Evolutionary conservation across 2,797 vertebrate species (phyloP), one percentile per base, ranked within the genome.

Genomic region (Microcaecilia unicolor): DNA sequence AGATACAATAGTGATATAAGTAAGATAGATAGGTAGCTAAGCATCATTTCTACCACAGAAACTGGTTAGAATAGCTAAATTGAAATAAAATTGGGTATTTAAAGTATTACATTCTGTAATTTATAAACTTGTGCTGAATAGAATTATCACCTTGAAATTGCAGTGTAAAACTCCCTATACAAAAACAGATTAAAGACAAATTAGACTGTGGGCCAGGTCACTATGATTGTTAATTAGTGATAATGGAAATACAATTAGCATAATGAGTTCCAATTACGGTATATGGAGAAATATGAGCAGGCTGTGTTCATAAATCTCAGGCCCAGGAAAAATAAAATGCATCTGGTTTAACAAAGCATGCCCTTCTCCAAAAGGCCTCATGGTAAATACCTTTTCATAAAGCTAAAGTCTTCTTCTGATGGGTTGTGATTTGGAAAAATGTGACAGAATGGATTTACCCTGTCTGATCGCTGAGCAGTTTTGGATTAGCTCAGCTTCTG

Each of bases 161-260:
- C 70, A 78, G 72, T 67, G 70, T 75, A 78, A 79, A 84, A 75
- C 70, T 78, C 76, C 73, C 73, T 73, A 67, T 76, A 79, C 74
- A 76, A 80, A 84, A 80, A 83, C 76, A 81, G 78, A 82, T 83
- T 84, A 81, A 73, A 85, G 80, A 83, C 74, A 78, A 81, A 81
- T 83, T 83, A 82, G 78, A 85, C 74, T 62, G 67, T 71, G 80
- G 81, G 66, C 72, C 88, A 88, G 87, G 87, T 87, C 83, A 88
- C 67, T 84, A 78, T 77, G 83, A 78, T 76, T 83, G 76, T 68
- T 88, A 93, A 92, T 94, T 94, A 92, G 84, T 75, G 79, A 66
- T 83, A 75, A 80, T 74, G 73, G 72, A 87, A 84, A 82, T 78
- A 71, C 76, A 84, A 79, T 77, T 79, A 67, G 74, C 79, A 83